Base-by-base conservation (phyloP, 2,113 vertebrate species). In the Odocoileus hemionus region DNA sequence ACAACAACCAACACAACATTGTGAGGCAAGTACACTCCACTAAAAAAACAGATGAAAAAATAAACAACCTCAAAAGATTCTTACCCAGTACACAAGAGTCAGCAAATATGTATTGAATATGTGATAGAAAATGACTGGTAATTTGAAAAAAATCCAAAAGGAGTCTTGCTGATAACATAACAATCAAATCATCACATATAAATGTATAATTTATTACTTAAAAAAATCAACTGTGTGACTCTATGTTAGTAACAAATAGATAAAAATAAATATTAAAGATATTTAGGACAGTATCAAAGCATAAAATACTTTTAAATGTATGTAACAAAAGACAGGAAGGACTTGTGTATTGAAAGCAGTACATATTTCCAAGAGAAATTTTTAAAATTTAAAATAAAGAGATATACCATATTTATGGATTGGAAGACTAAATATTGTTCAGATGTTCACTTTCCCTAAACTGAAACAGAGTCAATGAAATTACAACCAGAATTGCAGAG, bases 351-450 rank as follows among this genome's bases (percentile, higher is more conserved):
- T 86, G 9, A 84, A 93, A 89, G 80, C 33, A 92, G 43, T 55
- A 78, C 78, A 76, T 12, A 89, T 30, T 11, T 47, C 45, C 74
- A 19, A 74, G 28, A 97, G 14, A 95, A 86, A 88, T 43, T 87
- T 95, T 36, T 2, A 79, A 86, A 92, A 79, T 84, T 87, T 4
- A 54, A 93, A 96, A 93, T 87, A 83, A 92, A 94, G 17, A 90
- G 11, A 47, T 84, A 78, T 23, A 30, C 5, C 10, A 23, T 54
- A 39, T 39, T 95, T 61, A 84, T 70, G 45, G 45, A 26, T 16
- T 26, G 6, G 57, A 36, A 87, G 23, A 58, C 57, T 64, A 47
- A 94, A 30, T 50, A 55, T 58, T 83, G 43, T 91, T 82, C 64
- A 82, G 28, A 55, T 57, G 45, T 64, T 93, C 11, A 45, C 86